Percentiles rank a stretch among this genome's conserved stretches.
Evolutionary conservation across 2,888 invertebrate genomes (phyloP).

Genomic region (Itoplectis maculator): DNA sequence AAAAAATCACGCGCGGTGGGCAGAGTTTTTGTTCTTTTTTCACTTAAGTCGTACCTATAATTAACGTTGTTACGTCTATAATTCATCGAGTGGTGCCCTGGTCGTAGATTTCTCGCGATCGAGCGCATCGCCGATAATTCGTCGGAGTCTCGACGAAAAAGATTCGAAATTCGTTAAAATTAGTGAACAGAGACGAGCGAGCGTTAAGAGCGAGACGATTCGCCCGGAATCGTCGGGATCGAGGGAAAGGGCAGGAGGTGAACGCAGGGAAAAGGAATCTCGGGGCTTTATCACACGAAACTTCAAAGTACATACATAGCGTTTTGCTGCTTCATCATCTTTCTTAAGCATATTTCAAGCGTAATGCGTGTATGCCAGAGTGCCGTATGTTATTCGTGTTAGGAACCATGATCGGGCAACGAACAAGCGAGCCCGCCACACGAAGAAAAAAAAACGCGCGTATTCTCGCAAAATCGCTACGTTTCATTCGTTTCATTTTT

Average conservation of each 20-base stretch:
- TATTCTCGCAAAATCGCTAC: conserved; percentile 51
- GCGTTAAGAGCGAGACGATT: conserved; percentile 38
- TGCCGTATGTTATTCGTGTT: conserved; percentile 66
- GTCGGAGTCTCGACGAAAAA: conserved; percentile 18
- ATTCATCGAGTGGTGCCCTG: conserved; percentile 71
- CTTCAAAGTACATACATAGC: conserved; percentile 39
- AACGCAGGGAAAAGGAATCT: conserved; percentile 27
- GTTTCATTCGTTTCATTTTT: conserved; percentile 51
- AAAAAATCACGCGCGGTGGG: conserved; percentile 26
- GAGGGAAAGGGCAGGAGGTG: neutral
- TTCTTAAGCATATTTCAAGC: conserved; percentile 14
- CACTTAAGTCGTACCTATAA: conserved; percentile 49
- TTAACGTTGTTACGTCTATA: conserved; percentile 55
- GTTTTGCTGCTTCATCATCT: conserved; percentile 16
- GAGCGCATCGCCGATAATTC: conserved; percentile 30
- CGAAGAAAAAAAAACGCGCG: conserved; percentile 47
- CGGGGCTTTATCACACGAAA: conserved; percentile 43
- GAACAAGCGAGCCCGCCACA: conserved; percentile 75
- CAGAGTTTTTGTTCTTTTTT: conserved; percentile 31
- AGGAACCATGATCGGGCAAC: conserved; percentile 80
- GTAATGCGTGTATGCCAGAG: conserved; percentile 26
- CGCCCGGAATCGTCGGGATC: conserved; percentile 11
- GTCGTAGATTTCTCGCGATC: conserved; percentile 47
- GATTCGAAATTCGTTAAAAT: conserved; percentile 24
- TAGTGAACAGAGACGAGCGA: conserved; percentile 25